Conservation (phyloP, 2,888 invertebrate species). For the Amblyjoppa fuscipennis region DNA sequence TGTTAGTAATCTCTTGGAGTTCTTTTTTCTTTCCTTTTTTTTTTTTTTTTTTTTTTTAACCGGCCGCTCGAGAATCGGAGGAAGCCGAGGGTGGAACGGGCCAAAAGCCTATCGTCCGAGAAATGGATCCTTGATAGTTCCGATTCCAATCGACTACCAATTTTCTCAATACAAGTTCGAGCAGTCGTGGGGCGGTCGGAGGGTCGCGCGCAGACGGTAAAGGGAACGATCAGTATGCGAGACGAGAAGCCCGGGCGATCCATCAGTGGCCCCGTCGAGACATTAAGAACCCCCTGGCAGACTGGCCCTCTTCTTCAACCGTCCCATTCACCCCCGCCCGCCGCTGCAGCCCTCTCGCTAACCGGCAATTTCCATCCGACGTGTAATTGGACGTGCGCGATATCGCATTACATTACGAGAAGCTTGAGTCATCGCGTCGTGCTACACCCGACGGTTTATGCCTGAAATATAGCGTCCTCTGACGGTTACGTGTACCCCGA, state of each 20-base stretch:
- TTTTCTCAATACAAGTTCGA: constrained; percentile 60
- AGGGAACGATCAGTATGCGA: constrained; percentile 67
- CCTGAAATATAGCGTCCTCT: constrained; percentile 1
- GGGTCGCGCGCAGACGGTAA: constrained; percentile 6
- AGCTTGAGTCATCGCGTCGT: constrained; percentile 67
- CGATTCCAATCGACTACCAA: constrained; percentile 65
- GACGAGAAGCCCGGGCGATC: constrained; percentile 61
- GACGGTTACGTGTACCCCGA: neutral
- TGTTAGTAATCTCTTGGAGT: neutral
- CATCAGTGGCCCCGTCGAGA: constrained; percentile 67
- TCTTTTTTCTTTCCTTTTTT: neutral
- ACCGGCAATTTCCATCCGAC: constrained; percentile 70
- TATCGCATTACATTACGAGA: constrained; percentile 68
- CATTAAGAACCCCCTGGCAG: constrained; percentile 58
- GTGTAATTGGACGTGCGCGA: constrained; percentile 71
- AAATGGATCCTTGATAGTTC: constrained; percentile 61
- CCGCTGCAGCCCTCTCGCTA: constrained; percentile 47
- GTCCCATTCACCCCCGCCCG: constrained; percentile 16
- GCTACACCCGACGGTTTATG: constrained; percentile 40
- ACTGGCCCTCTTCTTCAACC: constrained; percentile 35
- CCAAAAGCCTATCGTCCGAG: constrained; percentile 31
- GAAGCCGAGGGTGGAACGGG: neutral
- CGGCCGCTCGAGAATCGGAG: neutral
- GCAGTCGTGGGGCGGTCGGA: constrained; percentile 5
- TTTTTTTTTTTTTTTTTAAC: neutral